Evolutionary conservation across 2,113 vertebrate species (phyloP).

Genomic region (Cyanoramphus novaezelandiae): DNA sequence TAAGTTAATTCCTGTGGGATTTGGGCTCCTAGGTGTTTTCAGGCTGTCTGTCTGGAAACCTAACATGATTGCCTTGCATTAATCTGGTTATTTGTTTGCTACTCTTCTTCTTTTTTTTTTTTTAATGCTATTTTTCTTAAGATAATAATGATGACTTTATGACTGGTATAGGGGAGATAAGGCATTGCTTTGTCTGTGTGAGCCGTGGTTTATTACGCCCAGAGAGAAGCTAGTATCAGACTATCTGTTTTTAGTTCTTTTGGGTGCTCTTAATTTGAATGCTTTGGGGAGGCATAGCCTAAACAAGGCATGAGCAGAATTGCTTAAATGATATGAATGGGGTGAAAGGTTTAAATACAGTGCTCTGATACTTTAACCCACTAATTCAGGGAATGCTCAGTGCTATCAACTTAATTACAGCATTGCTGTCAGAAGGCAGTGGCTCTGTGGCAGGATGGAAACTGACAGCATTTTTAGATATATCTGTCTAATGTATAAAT

Average conservation of each 20-base stretch:
- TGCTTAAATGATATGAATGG: background rate
- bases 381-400: background rate
- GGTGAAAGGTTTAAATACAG: background rate
- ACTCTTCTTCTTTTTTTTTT: background rate
- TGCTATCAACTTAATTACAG: background rate
- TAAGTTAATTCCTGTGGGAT: background rate
- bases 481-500: background rate
- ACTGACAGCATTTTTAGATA: background rate
- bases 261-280: background rate
- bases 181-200: background rate
- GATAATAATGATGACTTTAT: background rate
- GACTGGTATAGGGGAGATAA: background rate
- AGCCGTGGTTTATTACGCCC: background rate
- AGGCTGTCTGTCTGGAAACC: background rate
- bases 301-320: constrained; percentile 9
- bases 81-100: background rate
- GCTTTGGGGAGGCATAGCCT: background rate
- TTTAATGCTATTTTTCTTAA: background rate
- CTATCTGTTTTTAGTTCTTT: background rate
- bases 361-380: background rate
- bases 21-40: background rate
- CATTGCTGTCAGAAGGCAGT: background rate
- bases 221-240: background rate
- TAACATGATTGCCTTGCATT: background rate
- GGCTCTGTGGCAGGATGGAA: background rate